Base-by-base conservation (phyloP, 2,888 invertebrate species). In the Agrotis ipsilon region DNA sequence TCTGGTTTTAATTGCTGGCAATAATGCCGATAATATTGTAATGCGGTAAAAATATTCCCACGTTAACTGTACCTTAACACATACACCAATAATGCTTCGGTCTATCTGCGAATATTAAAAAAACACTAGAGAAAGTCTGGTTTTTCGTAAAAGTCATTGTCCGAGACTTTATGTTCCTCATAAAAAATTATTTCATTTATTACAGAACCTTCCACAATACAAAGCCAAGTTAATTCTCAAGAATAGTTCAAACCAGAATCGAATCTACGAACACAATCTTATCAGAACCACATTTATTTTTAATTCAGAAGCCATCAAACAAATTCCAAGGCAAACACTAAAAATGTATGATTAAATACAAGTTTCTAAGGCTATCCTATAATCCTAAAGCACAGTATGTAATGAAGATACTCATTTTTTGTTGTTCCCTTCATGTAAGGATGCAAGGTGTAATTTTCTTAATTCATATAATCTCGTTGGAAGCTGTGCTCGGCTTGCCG, bases 381-480 rank as follows among this genome's bases (percentile, higher is more conserved):
- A 77, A 75, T 75, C 71, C 72, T 78, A 78, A 62, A 62, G 67
- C 70, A 75, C 81, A 83, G 83, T 80, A 71, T 82, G 66, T 86
- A 83, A 87, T 85, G 84, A 85, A 86, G 86, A 78, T 75, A 68
- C 32, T 69, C n/a, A 72, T 82, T 81, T 84, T 84, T 84, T 74
- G 71, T 75, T 80, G 58, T 32, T 68, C n/a, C 46, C 27, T 80
- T 76, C 82, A 84, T 84, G 81, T 84, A 75, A 82, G 77, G 78
- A 78, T 71, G 70, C 68, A 49, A 51, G 75, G 70, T 82, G 87
- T 89, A 92, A 92, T 93, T 91, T 91, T 85, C 88, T 89, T 92
- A 92, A 93, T 92, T 91, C 90, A 87, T 92, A 90, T 93, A 92
- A 92, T 92, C 90, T 81, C 32, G 62, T 55, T 60, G 74, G 76